Evolutionary conservation across 2,888 invertebrate genomes (phyloP).

Genomic region (Beris morrisii): DNA sequence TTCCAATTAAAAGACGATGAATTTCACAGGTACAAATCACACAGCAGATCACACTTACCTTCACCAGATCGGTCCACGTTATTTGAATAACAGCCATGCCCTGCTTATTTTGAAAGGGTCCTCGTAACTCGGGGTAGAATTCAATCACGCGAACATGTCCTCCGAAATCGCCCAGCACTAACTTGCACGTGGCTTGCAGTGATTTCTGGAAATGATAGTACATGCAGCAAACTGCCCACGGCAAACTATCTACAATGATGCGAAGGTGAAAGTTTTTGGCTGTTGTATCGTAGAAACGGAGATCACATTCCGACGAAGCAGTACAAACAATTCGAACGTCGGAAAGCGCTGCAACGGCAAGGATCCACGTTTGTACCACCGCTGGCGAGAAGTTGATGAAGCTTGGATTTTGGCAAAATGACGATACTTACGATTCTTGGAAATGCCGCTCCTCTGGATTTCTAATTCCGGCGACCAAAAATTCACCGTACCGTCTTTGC

Average conservation of each 20-base stretch:
- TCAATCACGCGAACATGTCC: slow-evolving; percentile 69
- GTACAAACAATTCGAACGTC: slow-evolving; percentile 78
- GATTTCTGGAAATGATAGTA: slow-evolving; percentile 47
- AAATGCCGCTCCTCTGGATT: slow-evolving; percentile 64
- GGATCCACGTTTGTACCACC: slow-evolving; percentile 69
- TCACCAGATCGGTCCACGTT: slow-evolving; percentile 62
- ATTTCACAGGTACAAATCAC: background rate
- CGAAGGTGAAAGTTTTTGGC: slow-evolving; percentile 73
- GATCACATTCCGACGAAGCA: slow-evolving; percentile 74
- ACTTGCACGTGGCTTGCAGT: slow-evolving; percentile 51
- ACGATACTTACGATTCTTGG: slow-evolving; percentile 64
- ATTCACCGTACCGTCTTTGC: slow-evolving; percentile 75
- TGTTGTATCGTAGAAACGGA: slow-evolving; percentile 78
- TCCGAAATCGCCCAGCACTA: slow-evolving; percentile 74
- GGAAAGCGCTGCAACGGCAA: slow-evolving; percentile 72
- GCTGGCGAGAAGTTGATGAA: slow-evolving; percentile 51
- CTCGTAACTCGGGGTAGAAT: slow-evolving; percentile 65
- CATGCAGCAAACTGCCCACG: slow-evolving; percentile 50
- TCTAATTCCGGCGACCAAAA: slow-evolving; percentile 76
- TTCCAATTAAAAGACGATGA: background rate
- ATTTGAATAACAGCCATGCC: slow-evolving; percentile 63
- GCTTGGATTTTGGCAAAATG: no score
- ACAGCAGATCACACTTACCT: slow-evolving; percentile 47
- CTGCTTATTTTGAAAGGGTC: slow-evolving; percentile 71
- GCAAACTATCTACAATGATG: slow-evolving; percentile 66